Conservation (phyloP, 2,888 invertebrate genomes). For the Aradus depressus region DNA sequence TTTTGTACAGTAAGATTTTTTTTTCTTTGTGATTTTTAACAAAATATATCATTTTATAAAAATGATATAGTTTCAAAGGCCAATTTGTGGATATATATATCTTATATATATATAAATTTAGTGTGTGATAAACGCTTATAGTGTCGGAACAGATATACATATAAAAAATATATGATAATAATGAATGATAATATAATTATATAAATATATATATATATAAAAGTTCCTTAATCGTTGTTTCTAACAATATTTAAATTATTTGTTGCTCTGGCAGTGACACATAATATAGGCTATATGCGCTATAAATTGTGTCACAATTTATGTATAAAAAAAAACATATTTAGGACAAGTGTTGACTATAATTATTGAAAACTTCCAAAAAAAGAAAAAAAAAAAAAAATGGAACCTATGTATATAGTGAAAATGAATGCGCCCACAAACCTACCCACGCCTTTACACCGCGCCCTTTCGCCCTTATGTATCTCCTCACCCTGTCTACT, state of each 20-base stretch:
- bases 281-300: too few relatives aligned
- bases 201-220: constrained; percentile 17
- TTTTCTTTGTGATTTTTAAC: constrained; percentile 18
- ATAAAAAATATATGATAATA: constrained; percentile 8
- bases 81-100: too few relatives aligned
- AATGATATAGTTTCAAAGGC: constrained; percentile 12
- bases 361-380: too few relatives aligned
- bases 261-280: constrained; percentile 18
- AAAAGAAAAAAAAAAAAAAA: too few relatives aligned
- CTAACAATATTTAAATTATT: constrained; percentile 21
- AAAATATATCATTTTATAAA: constrained; percentile 15
- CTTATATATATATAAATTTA: too few relatives aligned
- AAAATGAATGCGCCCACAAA: too few relatives aligned
- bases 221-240: constrained; percentile 21
- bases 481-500: background rate
- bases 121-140: constrained; percentile 20
- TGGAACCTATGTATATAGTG: constrained; percentile 19
- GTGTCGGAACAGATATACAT: constrained; percentile 6
- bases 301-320: too few relatives aligned
- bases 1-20: constrained; percentile 16
- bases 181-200: constrained; percentile 13
- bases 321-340: too few relatives aligned
- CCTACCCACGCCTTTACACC: constrained; percentile 5
- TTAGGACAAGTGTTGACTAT: too few relatives aligned
- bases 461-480: constrained; percentile 11